Evolutionary conservation across 2,797 vertebrate genomes (phyloP), one percentile per base, ranked within the genome.

Genomic region (Mus minutoides): DNA sequence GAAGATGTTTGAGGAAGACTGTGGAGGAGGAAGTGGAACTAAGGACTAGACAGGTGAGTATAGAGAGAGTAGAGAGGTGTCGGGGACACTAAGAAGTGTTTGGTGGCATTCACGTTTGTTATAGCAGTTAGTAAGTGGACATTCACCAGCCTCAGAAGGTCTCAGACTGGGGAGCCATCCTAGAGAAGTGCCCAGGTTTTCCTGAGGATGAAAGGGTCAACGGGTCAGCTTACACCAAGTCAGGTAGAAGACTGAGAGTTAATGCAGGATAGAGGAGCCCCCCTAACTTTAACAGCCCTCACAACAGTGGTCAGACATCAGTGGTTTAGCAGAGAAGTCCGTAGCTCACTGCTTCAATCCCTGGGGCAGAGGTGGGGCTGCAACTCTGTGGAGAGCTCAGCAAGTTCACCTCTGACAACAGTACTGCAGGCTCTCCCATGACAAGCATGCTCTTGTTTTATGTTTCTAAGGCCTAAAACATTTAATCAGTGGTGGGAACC

Each of bases 221-320:
- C 11, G 71, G 67, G 24, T 73, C 76, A 79, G 22, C n/a, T 79
- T 12, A n/a, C 52, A 56, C 54, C 46, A 37, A 91, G 37, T 49
- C 75, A 83, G 78, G 21, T 13, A 54, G 43, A 94, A 29, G 84
- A 34, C 21, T 58, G 14, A 71, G 71, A 85, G 34, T 24, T 52
- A 16, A 60, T 6, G 5, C 26, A 40, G 58, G 26, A 40, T 19
- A 31, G 0, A 21, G 88, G 29, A 58, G 1, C 1, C 54, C 1
- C 54, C 56, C 12, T 19, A 8, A 52, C 34, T 37, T 80, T 58
- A 78, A 29, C 1, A 49, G 3, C 4, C 8, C 87, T 40, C 67
- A 71, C 4, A 3, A 58, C 56, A 76, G 77, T n/a, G n/a, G n/a
- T 83, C 2, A 2, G 56, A 34, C 10, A 43, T 16, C 22, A 11